Conservation (phyloP, 2,888 invertebrate species). For the Acanthococcus lagerstroemiae region DNA sequence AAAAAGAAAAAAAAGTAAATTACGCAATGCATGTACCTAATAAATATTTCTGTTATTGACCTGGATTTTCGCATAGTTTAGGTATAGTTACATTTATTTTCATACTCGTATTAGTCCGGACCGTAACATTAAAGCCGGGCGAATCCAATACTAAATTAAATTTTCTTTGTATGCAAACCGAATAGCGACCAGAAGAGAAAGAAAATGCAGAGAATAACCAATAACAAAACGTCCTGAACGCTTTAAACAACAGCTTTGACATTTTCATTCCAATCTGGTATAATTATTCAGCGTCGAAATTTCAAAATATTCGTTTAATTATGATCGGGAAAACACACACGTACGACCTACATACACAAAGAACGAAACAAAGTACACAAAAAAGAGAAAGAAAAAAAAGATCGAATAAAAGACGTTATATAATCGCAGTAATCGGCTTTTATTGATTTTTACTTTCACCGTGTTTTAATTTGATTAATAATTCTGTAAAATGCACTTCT, state of each 20-base stretch:
- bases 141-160: conserved; percentile 30
- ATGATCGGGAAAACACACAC: neutral
- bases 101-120: neutral
- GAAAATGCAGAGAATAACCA: neutral
- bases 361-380: neutral
- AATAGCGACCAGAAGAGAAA: neutral
- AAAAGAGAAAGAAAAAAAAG: neutral
- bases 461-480: neutral
- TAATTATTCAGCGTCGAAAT: neutral
- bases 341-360: conserved; percentile 11
- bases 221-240: neutral
- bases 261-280: neutral
- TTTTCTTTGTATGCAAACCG: conserved; percentile 12
- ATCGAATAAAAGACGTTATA: conserved; percentile 1
- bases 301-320: neutral
- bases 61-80: conserved; percentile 8
- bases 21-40: neutral
- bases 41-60: conserved; percentile 28
- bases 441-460: neutral
- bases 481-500: too few species aligned
- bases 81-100: neutral
- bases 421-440: neutral
- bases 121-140: conserved; percentile 26
- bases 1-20: neutral
- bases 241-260: neutral